Evolutionary conservation across 2,113 vertebrate species (phyloP).

Genomic region (Pseudorhombus dupliciocellatus): DNA sequence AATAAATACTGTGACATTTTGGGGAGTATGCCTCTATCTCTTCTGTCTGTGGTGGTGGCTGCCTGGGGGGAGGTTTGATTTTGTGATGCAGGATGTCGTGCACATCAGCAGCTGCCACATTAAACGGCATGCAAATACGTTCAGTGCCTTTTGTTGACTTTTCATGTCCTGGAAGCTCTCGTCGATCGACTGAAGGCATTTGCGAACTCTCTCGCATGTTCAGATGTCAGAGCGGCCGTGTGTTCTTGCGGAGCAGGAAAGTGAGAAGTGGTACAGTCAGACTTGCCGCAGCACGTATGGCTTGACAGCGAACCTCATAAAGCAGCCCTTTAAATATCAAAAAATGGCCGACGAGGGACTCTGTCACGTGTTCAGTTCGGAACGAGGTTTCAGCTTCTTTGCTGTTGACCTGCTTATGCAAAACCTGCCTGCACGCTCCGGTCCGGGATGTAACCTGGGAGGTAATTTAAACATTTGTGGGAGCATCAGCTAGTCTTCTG

Average conservation of each 20-base stretch:
- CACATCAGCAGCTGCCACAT: background rate
- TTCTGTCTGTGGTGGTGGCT: background rate
- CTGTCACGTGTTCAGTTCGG: background rate
- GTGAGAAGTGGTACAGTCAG: background rate
- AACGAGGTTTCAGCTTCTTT: no score
- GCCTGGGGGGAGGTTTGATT: background rate
- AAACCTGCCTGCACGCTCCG: no score
- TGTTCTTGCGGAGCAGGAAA: background rate
- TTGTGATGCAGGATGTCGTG: background rate
- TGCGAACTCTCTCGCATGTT: background rate
- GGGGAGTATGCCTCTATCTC: background rate
- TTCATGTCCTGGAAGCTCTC: background rate
- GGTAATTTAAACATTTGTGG: background rate
- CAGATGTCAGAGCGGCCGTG: background rate
- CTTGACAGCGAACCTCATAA: background rate
- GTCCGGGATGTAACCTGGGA: background rate
- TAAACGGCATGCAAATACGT: background rate
- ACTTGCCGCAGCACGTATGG: background rate
- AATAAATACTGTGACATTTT: conserved; percentile 14
- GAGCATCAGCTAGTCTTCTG: no score
- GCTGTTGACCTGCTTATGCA: no score
- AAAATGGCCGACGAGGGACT: background rate
- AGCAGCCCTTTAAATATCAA: background rate
- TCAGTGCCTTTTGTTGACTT: background rate
- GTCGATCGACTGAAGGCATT: background rate